Evolutionary conservation across 2,797 vertebrate species (phyloP), one percentile per base, ranked within the genome.

Genomic region (Sebastes taczanowskii): DNA sequence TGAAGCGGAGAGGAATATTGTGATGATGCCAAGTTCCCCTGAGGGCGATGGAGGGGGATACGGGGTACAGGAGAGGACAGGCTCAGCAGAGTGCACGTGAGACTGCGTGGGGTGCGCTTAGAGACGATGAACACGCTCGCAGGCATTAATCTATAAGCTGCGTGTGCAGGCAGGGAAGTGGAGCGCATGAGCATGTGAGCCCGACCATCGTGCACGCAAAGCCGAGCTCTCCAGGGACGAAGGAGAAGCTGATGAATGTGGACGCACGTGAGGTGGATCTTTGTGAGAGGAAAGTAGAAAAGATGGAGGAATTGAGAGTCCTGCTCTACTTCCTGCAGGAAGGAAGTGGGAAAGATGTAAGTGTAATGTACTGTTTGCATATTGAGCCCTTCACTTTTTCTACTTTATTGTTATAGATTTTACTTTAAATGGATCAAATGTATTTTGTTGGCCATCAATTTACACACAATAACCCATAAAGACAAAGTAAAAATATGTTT

Each of bases 141-240:
- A 73, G 84, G 81, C 81, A 42, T 55, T 79, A 82, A 87, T 89
- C 85, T 79, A 83, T 80, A 87, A 87, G 32, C 86, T 81, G 80
- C 35, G 70, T 79, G 75, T 70, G 81, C 67, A 74, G 58, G 84
- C 56, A 35, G 67, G 77, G 27, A 79, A 69, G 84, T 55, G 80
- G 61, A 59, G 56, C 22, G 38, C 55, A 22, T 11, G 82, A 84
- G 65, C 88, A 83, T 91, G 89, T 91, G 91, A 92, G 73, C 60
- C 25, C 5, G 69, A 69, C 42, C 55, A 76, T 62, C n/a, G 14
- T 55, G 69, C 77, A 58, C 22, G 13, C 77, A 70, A 83, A 87
- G 86, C 71, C 0, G 20, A 81, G 68, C 58, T 71, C 84, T 79
- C 65, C 74, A 3, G 72, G 72, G 82, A 79, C 8, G 6, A 11